Base-by-base conservation (phyloP, 2,888 invertebrate genomes). In the Escarpia spicata region DNA sequence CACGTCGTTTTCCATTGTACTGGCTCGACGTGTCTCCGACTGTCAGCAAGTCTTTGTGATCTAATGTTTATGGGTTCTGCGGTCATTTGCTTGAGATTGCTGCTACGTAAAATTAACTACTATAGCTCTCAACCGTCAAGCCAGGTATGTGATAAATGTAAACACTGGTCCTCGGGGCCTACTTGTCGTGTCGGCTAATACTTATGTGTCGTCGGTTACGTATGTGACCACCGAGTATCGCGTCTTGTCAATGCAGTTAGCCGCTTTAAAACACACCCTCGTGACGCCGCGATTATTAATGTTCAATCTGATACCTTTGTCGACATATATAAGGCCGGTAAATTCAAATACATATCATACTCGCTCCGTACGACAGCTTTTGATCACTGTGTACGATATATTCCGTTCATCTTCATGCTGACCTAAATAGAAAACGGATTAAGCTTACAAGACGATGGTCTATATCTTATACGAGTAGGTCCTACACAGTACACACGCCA, bases 101-200 rank as follows among this genome's bases (percentile, higher is more conserved):
- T 75, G 75, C 26, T 75, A 26, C 19, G 75, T 75, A 26, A 75
- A 75, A 75, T n/a, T 26, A n/a, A 75, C 75, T 26, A n/a, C n/a
- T n/a, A 75, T 75, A 75, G 75, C 75, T 75, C n/a, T n/a, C n/a
- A 75, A 26, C 75, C n/a, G 75, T n/a, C 75, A 75, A n/a, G 75
- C n/a, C 52, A 52, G 9, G 15, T 75, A 6, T 75, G 75, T 26
- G 75, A 75, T 75, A 75, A 75, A 75, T n/a, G n/a, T 75, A 75
- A 15, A 75, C 75, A 6, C 75, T 4, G 75, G 19, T 75, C 75
- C 26, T 3, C 19, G 26, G 75, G 52, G 52, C 52, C 52, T 52
- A 52, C 52, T 75, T 75, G 75, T 75, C 75, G 75, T 75, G 75
- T 75, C 75, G 75, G 15, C 75, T 75, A 3, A 15, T 60, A 60